Base-by-base conservation (phyloP, 2,888 invertebrate species). In the Resseliella maxima region DNA sequence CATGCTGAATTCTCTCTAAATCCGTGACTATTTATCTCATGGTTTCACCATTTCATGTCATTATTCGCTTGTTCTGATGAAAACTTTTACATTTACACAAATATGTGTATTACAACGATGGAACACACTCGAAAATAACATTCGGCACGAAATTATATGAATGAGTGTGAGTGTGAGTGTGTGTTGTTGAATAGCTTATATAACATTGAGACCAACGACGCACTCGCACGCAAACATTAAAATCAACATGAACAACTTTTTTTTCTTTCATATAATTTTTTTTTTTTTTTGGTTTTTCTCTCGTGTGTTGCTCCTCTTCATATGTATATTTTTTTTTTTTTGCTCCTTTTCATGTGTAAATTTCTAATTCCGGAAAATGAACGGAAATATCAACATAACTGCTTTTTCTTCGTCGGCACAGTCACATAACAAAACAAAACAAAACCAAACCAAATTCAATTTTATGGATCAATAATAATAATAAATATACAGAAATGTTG, bases 391-490 rank as follows among this genome's bases (percentile, higher is more conserved):
- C 5, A 12, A 24, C 59, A 59, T 59, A 27, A 59, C 50, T 24
- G 59, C 27, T 59, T 31, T 31, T 31, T 35, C 15, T 31, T 18
- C 35, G 12, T n/a, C 31, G 12, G 35, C 15, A 12, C 24, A 15
- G 12, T 27, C 27, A 24, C n/a, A n/a, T n/a, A n/a, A n/a, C n/a
- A n/a, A n/a, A n/a, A n/a, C n/a, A n/a, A n/a, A n/a, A n/a, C n/a
- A n/a, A n/a, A n/a, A 72, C 15, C 15, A 72, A 72, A 31, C 31
- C 31, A 35, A 72, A 72, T 72, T 72, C 72, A n/a, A 27, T 72
- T 72, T 72, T 72, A 72, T 72, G 31, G 72, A 31, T 72, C 72
- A 72, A 72, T 72, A 72, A 72, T 72, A 72, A 72, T 72, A 31
- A 72, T n/a, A 50, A 8, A 64, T 12, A 64, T 64, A 31, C 64